These are phyloP conservation scores for Formicarius rufipectus DNA, from an alignment of 2,113 vertebrate genomes.

Conservation along the genomic window DNA sequence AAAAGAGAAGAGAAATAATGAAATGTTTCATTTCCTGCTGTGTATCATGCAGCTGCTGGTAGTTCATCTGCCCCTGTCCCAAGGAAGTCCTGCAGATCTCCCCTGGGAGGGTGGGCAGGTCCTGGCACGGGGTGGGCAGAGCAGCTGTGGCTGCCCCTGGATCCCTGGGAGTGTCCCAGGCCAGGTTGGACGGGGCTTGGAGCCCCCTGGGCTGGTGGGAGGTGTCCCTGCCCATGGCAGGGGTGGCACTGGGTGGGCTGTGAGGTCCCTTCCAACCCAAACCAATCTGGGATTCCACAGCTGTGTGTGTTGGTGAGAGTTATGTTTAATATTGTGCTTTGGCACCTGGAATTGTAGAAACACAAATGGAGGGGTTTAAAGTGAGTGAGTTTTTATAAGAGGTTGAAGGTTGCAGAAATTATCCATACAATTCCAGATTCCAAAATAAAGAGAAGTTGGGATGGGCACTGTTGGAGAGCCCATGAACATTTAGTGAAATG, in stretches of 20 bases:
- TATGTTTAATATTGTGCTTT: neutral
- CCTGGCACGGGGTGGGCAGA: neutral
- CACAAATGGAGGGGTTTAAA: neutral
- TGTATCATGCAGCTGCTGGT: neutral
- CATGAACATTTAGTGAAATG: fast-evolving
- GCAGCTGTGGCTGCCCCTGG: neutral
- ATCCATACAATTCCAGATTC: fast-evolving
- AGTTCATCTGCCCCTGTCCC: neutral
- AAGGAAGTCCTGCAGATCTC: neutral
- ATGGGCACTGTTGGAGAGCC: no score
- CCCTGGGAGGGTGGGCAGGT: neutral
- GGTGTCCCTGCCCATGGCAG: neutral
- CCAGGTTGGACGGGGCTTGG: neutral
- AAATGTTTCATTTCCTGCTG: neutral
- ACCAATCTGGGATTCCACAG: neutral
- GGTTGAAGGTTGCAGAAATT: neutral
- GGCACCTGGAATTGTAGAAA: neutral
- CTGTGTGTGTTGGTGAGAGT: neutral
- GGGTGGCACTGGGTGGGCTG: neutral
- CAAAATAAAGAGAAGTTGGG: fast-evolving
- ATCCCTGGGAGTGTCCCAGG: neutral
- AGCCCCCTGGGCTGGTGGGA: neutral
- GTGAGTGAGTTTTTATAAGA: fast-evolving
- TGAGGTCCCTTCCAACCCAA: fast-evolving
- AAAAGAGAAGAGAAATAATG: neutral